Base-by-base conservation (phyloP, 2,113 vertebrate genomes). In the Indicator maculatus region DNA sequence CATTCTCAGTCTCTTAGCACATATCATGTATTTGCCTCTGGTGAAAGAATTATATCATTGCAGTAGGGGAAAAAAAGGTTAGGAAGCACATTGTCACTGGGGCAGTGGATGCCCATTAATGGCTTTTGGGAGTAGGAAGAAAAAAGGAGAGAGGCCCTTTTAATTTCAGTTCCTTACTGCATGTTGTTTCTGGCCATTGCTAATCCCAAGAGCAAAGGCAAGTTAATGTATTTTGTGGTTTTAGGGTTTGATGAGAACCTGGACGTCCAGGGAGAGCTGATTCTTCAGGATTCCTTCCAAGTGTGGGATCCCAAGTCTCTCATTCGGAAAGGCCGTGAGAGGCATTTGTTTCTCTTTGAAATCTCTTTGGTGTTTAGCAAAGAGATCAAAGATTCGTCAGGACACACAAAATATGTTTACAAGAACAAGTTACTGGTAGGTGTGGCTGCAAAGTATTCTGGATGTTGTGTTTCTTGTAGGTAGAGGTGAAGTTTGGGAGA, bases 231-330 rank as follows among this genome's bases (percentile, higher is more conserved):
- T 77, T 96, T 65, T 85, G 52, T 95, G 77, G 63, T 94, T 97
- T 96, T 96, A 99, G 99, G 99, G 47, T 99, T 99, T 90, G 99
- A 99, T 97, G 99, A 99, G 96, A 99, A 99, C 96, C 97, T 99
- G 96, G 99, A 99, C 1, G 99, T 99, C 67, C 99, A 99, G 94
- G 99, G 99, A 21, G 99, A 99, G 95, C 98, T 99, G 85, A 99
- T 99, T 91, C 98, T 99, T 59, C 99, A 99, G 97, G 99, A 99
- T 97, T 98, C 99, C 69, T 99, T 99, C 97, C 99, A 99, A 98
- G 99, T 99, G n/a, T 99, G 99, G 99, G 99, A 99, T 93, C 99
- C 99, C 38, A 99, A 99, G 91, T 99, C 99, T 9, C 98, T 99
- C 87, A 99, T 99, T 97, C 98, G 99, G 80, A 99, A 99, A 89